Conservation (phyloP, 1,140 invertebrate species). For the Saxidomus purpurata region DNA sequence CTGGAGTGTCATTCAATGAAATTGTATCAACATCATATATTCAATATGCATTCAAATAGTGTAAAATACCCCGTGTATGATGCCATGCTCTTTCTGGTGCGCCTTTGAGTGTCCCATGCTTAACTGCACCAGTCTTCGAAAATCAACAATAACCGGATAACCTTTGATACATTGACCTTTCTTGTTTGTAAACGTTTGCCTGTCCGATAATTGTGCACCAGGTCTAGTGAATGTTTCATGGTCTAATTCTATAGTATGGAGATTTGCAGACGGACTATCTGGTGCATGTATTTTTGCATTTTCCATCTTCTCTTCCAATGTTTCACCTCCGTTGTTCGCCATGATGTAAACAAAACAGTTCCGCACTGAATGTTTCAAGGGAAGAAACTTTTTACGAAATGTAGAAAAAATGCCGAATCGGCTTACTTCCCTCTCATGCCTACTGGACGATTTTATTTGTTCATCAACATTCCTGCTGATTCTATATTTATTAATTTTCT, state of each 20-base stretch:
- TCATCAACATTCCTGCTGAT: too few species aligned
- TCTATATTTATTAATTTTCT: too few species aligned
- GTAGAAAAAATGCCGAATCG: too few species aligned
- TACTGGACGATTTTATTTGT: too few species aligned
- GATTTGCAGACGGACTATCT: constrained; percentile 48
- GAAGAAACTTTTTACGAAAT: constrained; percentile 13
- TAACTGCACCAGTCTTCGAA: constrained; percentile 78
- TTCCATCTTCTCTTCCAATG: constrained; percentile 27
- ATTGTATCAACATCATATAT: too few species aligned
- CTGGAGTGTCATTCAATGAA: too few species aligned
- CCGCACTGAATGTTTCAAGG: constrained; percentile 76
- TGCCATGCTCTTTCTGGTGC: constrained; percentile 62
- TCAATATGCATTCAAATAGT: too few species aligned
- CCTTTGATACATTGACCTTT: constrained; percentile 75
- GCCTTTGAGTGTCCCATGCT: constrained; percentile 56
- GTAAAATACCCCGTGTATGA: constrained; percentile 81
- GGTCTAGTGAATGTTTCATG: constrained; percentile 72
- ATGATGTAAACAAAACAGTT: constrained; percentile 82
- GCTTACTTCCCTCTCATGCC: too few species aligned
- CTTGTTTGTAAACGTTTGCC: constrained; percentile 77
- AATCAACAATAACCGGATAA: constrained; percentile 82
- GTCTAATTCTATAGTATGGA: constrained; percentile 50
- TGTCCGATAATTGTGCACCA: constrained; percentile 80
- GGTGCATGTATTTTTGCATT: constrained; percentile 56
- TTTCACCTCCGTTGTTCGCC: constrained; percentile 71